These are phyloP conservation scores for Amia ocellicauda DNA, from an alignment of 2,113 vertebrate species.

Conservation along the genomic window DNA sequence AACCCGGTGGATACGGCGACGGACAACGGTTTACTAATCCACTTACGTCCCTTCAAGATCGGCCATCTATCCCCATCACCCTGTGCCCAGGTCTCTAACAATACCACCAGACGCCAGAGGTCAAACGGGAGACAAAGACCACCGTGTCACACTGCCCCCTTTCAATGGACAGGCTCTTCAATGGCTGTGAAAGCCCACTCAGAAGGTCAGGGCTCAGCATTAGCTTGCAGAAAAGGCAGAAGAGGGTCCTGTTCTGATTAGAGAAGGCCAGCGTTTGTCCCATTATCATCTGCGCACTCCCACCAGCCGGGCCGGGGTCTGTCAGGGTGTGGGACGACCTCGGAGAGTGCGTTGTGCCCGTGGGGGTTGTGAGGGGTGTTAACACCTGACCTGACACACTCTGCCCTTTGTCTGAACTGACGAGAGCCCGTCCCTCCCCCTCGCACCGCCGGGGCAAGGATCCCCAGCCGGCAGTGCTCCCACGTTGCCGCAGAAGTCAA, in stretches of 20 bases:
- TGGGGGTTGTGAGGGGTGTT: background rate
- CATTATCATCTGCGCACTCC: no score
- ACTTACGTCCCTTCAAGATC: no score
- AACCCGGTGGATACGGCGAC: no score
- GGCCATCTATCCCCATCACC: no score
- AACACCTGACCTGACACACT: background rate
- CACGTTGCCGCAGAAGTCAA: background rate
- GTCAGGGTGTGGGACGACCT: background rate
- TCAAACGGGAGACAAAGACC: no score
- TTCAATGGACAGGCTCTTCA: no score
- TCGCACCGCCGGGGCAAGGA: background rate
- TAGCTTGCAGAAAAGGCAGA: background rate
- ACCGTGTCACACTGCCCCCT: no score
- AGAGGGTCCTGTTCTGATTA: background rate
- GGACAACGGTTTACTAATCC: no score
- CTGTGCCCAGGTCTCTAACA: no score
- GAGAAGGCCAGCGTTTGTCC: no score
- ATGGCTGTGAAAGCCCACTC: background rate
- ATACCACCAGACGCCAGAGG: no score
- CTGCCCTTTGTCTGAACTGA: slow-evolving; percentile 2
- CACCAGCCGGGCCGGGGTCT: background rate
- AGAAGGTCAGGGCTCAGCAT: background rate
- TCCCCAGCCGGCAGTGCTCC: background rate
- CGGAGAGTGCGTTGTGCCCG: background rate
- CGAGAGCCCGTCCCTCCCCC: background rate